A percentile compares a stretch with the other conserved stretches of the same genome.
These are phyloP conservation scores for Adelges cooleyi DNA, from an alignment of 1,140 invertebrate species.

Conservation along the genomic window DNA sequence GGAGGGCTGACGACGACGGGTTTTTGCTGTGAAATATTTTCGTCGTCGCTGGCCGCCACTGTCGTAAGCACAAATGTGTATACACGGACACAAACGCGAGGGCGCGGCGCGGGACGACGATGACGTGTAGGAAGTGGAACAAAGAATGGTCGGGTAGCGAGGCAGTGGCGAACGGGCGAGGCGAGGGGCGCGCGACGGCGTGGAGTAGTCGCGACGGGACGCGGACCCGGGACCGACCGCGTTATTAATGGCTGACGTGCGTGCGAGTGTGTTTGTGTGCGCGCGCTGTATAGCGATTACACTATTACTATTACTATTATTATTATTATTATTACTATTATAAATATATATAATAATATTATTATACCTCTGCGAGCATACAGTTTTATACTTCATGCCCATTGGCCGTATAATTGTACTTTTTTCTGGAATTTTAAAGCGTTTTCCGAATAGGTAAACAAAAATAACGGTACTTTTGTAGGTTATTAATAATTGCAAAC, in stretches of 20 bases:
- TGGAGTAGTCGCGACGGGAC: too few species aligned
- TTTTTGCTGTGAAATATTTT: conserved; percentile 1
- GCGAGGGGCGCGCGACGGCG: neutral
- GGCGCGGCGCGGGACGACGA: neutral
- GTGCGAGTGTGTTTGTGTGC: neutral
- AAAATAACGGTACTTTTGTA: too few species aligned
- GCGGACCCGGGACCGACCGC: neutral
- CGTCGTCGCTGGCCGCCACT: neutral
- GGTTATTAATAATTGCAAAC: too few species aligned
- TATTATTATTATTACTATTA: neutral
- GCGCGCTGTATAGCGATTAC: neutral
- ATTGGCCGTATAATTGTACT: too few species aligned
- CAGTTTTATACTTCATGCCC: too few species aligned
- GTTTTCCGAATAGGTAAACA: too few species aligned
- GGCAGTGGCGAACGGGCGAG: neutral
- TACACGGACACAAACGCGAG: neutral
- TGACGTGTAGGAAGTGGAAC: conserved; percentile 3
- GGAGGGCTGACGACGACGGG: too few species aligned
- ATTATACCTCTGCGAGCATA: too few species aligned
- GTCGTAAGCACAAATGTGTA: too few species aligned
- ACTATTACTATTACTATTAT: neutral
- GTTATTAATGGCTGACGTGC: conserved; percentile 15
- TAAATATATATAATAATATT: too few species aligned
- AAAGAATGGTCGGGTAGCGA: neutral
- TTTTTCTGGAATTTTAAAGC: too few species aligned